Evolutionary conservation across 2,797 vertebrate species (phyloP).

Genomic region (Rachycentron canadum): DNA sequence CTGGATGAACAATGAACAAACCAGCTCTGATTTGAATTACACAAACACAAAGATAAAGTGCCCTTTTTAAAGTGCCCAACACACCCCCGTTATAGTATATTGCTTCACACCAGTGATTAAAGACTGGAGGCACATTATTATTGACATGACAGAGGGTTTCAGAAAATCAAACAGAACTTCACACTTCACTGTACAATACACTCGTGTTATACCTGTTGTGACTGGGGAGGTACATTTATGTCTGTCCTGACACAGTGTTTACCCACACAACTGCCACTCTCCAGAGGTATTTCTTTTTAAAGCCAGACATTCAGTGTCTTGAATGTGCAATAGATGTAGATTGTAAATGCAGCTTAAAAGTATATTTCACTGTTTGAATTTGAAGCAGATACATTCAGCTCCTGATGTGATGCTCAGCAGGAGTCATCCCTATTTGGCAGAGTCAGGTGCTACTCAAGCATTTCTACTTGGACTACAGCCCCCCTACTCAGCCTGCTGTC

Average conservation of each 20-base stretch:
- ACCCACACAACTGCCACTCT: constrained; percentile 32
- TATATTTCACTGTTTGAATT: constrained; percentile 41
- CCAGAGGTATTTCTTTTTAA: constrained; percentile 72
- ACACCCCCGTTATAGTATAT: constrained; percentile 50
- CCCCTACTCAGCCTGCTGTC: constrained; percentile 32
- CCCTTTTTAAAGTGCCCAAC: constrained; percentile 51
- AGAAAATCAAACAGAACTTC: constrained; percentile 36
- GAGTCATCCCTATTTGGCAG: constrained; percentile 53
- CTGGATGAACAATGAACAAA: constrained; percentile 37
- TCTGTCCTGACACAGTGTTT: constrained; percentile 44
- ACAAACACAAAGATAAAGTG: constrained; percentile 50
- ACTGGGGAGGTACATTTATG: constrained; percentile 46
- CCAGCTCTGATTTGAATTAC: constrained; percentile 25
- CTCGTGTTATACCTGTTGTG: constrained; percentile 13
- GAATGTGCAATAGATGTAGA: constrained; percentile 54
- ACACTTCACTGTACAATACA: constrained; percentile 29
- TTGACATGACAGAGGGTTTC: constrained; percentile 42
- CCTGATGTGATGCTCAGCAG: constrained; percentile 35
- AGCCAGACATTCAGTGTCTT: constrained; percentile 69
- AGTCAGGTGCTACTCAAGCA: constrained; percentile 31
- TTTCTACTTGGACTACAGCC: constrained; percentile 35
- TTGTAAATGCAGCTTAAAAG: constrained; percentile 54
- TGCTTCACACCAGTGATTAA: constrained; percentile 69
- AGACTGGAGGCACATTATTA: constrained; percentile 71
- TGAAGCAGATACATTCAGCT: constrained; percentile 56